Evolutionary conservation across 2,113 vertebrate genomes (phyloP).

Genomic region (Thalassarche chlororhynchos): DNA sequence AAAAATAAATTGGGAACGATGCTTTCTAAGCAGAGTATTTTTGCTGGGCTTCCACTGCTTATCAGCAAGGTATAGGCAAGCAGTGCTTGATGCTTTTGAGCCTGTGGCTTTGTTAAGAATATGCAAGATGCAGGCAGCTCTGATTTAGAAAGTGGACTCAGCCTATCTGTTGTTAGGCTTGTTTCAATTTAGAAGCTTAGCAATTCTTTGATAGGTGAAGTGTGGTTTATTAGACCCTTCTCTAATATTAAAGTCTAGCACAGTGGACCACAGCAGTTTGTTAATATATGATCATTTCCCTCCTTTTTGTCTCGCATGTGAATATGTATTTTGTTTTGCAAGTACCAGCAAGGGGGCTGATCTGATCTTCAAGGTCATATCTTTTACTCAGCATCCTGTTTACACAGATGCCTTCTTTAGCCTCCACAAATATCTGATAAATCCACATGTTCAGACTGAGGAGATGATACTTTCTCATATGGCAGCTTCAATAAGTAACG

Average conservation of each 20-base stretch:
- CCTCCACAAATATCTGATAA: background rate
- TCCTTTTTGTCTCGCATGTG: background rate
- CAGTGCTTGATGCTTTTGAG: background rate
- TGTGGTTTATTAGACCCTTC: background rate
- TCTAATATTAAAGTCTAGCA: background rate
- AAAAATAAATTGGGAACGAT: background rate
- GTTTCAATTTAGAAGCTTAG: background rate
- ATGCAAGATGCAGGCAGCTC: background rate
- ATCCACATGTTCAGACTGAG: background rate
- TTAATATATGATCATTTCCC: fast-evolving
- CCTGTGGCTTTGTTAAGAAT: background rate
- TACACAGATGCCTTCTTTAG: background rate
- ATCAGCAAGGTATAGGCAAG: background rate
- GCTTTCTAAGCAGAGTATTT: background rate
- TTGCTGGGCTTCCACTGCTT: background rate
- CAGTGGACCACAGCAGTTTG: background rate
- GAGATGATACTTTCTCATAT: background rate
- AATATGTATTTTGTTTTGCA: background rate
- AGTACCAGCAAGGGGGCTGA: background rate
- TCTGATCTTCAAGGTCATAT: background rate
- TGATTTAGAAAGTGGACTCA: background rate
- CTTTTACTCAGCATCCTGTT: background rate
- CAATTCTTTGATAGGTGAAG: background rate
- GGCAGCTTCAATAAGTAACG: background rate
- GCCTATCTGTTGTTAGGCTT: background rate